These are phyloP conservation scores for Lithophane semibrunnea DNA, from an alignment of 2,888 invertebrate genomes.

Conservation along the genomic window DNA sequence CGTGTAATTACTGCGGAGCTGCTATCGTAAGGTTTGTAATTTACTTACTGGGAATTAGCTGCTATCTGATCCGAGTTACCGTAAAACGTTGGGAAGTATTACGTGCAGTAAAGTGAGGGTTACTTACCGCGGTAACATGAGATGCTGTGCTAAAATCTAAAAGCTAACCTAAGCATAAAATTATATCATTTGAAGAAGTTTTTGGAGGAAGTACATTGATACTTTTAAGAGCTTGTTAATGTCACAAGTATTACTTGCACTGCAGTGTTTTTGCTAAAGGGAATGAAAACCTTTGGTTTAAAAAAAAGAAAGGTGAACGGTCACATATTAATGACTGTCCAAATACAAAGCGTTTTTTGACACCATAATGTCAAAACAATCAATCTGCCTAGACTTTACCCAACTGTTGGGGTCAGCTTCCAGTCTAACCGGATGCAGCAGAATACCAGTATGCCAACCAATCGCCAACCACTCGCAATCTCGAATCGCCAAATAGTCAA, in stretches of 20 bases:
- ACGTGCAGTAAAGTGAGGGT: constrained; percentile 10
- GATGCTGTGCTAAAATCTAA: not conserved
- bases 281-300: too few relatives aligned
- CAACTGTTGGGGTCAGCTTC: too few relatives aligned
- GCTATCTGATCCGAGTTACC: constrained; percentile 52
- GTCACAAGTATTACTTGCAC: not conserved
- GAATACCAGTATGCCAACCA: too few relatives aligned
- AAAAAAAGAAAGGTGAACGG: too few relatives aligned
- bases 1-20: constrained; percentile 77
- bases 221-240: not conserved
- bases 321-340: too few relatives aligned
- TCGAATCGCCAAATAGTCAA: too few relatives aligned
- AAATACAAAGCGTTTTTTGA: too few relatives aligned
- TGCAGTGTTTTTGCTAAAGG: not conserved
- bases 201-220: not conserved
- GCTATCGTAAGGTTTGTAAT: constrained; percentile 74
- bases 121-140: not conserved
- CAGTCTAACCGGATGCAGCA: too few relatives aligned
- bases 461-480: too few relatives aligned
- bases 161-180: not conserved
- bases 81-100: constrained; percentile 46
- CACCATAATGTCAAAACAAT: too few relatives aligned
- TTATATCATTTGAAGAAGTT: not conserved
- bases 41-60: constrained; percentile 70
- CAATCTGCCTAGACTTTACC: too few relatives aligned